These are phyloP conservation scores for Phymastichus coffea DNA, from an alignment of 1,140 invertebrate species.

Conservation along the genomic window DNA sequence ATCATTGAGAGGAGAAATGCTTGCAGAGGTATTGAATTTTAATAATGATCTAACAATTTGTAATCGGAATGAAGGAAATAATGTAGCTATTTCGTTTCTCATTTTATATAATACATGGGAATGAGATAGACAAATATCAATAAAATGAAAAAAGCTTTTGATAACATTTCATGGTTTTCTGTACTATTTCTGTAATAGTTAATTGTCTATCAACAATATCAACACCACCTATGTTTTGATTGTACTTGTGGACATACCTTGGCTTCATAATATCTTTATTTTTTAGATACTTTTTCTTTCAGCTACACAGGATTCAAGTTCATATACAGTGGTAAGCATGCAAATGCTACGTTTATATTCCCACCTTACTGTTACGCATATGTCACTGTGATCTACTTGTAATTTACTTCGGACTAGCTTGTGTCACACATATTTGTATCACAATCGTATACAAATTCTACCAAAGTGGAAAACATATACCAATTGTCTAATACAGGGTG, in stretches of 20 bases:
- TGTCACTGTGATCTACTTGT: slow-evolving; percentile 8
- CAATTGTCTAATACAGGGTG: slow-evolving; percentile 6
- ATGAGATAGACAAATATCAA: no score
- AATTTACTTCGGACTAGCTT: slow-evolving; percentile 13
- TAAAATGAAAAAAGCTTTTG: slow-evolving; percentile 19
- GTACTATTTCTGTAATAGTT: not conserved
- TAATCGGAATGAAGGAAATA: no score
- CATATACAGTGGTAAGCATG: slow-evolving; percentile 16
- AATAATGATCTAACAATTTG: no score
- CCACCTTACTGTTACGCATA: slow-evolving; percentile 17
- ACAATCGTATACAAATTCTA: slow-evolving; percentile 6
- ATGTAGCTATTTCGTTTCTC: no score
- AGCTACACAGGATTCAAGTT: slow-evolving; percentile 6
- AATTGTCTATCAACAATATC: no score
- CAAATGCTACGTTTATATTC: slow-evolving; percentile 12
- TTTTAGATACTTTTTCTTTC: slow-evolving; percentile 2
- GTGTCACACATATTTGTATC: slow-evolving; percentile 4
- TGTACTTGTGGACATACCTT: no score
- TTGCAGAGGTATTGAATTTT: slow-evolving; percentile 14
- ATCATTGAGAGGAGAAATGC: not conserved
- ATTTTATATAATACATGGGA: no score
- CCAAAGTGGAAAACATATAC: not conserved
- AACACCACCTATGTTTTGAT: no score
- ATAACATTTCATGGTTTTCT: slow-evolving; percentile 8
- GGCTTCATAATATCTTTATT: slow-evolving; percentile 10